Percentiles rank a stretch among this genome's conserved stretches.
Evolutionary conservation across 1,140 invertebrate species (phyloP).

Genomic region (Drosophila carrolli): DNA sequence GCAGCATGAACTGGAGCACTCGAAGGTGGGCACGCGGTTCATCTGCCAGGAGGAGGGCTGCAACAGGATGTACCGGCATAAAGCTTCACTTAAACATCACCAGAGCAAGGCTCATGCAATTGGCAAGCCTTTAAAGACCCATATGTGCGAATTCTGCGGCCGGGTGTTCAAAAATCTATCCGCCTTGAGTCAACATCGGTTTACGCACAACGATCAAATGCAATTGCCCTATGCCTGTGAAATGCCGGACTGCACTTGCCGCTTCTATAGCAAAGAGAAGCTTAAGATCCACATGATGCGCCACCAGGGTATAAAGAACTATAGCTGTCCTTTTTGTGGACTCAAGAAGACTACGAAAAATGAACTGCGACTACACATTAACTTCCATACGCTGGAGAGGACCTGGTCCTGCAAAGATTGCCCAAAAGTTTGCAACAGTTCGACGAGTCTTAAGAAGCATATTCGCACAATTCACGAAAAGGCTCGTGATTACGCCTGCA

Average conservation of each 20-base stretch:
- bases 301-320: slow-evolving; percentile 78
- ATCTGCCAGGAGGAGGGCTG: slow-evolving; percentile 59
- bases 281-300: slow-evolving; percentile 74
- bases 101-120: slow-evolving; percentile 54
- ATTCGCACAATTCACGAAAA: slow-evolving; percentile 69
- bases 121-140: slow-evolving; percentile 51
- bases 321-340: slow-evolving; percentile 73
- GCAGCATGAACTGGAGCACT: slow-evolving; percentile 43
- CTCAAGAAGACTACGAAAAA: slow-evolving; percentile 73
- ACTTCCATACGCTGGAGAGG: slow-evolving; percentile 75
- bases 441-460: slow-evolving; percentile 72
- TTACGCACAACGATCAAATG: slow-evolving; percentile 57
- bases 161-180: slow-evolving; percentile 58
- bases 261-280: slow-evolving; percentile 66
- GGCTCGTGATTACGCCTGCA: slow-evolving; percentile 62
- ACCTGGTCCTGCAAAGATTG: slow-evolving; percentile 71
- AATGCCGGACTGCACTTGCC: slow-evolving; percentile 39
- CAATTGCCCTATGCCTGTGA: slow-evolving; percentile 59
- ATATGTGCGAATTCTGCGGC: slow-evolving; percentile 77
- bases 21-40: slow-evolving; percentile 29
- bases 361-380: slow-evolving; percentile 74
- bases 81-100: slow-evolving; percentile 62
- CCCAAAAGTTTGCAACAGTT: slow-evolving; percentile 69
- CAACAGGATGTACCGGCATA: slow-evolving; percentile 67
- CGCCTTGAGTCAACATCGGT: slow-evolving; percentile 68